Base-by-base conservation (phyloP, 2,113 vertebrate genomes). In the Neolamprologus longior region DNA sequence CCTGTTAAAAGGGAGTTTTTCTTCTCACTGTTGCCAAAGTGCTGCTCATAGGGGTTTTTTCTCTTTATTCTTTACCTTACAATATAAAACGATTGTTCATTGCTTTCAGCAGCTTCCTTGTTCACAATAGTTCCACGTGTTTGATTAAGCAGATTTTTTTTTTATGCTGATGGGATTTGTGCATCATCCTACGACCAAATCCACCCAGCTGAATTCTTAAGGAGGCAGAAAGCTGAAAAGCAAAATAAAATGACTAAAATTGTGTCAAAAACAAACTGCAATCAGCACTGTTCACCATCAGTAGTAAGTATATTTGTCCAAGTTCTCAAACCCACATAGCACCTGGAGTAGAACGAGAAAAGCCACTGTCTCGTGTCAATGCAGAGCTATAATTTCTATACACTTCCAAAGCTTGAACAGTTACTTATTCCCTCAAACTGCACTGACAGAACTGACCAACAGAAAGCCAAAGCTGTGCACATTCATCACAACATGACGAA, bases 241-340 rank as follows among this genome's bases (percentile, higher is more conserved):
- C 35, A 37, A 40, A 40, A 14, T 24, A 40, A 68, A 68, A 68
- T 68, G 11, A 68, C 2, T 40, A 40, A 68, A 68, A 14, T 2
- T 0, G 1, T 7, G 4, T 0, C 11, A 40, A 24, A 68, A 40
- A 9, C 3, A 68, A 40, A 12, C 9, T 14, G 11, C 19, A 68
- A 40, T 1, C 35, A 40, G 10, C 35, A 4, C 63, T 9, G n/a
- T 21, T 13, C 35, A 40, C 12, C 35, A 40, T 12, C 61, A 12
- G 9, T 2, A n/a, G 61, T n/a, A 12, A 66, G 9, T 35, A 12
- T 66, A n/a, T 66, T 63, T 63, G 58, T 35, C 31, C 28, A 19
- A 33, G 61, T 66, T 66, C 33, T 40, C 63, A 40, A 21, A 37
- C 35, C 35, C 11, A 14, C 63, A 3, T 1, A 1, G 0, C 57